Evolutionary conservation across 2,797 vertebrate species (phyloP).

Genomic region (Spheniscus humboldti): DNA sequence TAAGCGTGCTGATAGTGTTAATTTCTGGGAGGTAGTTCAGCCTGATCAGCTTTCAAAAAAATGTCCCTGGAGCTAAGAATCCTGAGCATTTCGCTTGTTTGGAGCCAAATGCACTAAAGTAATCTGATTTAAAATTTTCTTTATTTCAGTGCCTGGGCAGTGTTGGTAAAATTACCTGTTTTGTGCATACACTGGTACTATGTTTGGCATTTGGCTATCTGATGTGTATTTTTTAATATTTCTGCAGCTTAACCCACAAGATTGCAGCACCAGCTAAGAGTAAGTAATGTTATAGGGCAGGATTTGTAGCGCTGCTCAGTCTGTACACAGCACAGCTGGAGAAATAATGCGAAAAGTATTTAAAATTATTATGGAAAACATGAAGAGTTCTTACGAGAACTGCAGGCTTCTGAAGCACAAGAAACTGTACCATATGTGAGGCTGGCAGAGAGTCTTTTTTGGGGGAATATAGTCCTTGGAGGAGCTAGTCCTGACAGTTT

Average conservation of each 20-base stretch:
- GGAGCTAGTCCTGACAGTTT: not conserved
- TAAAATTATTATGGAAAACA: slow-evolving; percentile 20
- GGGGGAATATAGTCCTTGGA: not conserved
- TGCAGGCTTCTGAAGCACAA: not conserved
- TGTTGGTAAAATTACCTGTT: not conserved
- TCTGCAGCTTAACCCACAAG: not conserved
- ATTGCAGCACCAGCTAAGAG: not conserved
- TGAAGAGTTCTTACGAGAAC: not conserved
- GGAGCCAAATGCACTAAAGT: not conserved
- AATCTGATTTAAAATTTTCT: not conserved
- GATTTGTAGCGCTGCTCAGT: not conserved
- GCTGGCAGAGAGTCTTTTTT: not conserved
- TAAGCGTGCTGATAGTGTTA: not conserved
- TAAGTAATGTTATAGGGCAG: not conserved
- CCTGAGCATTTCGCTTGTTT: not conserved
- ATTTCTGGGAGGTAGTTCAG: not conserved
- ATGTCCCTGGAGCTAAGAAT: not conserved
- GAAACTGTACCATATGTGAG: not conserved
- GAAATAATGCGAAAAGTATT: not conserved
- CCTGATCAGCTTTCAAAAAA: not conserved
- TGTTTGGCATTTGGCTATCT: not conserved
- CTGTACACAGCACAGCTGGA: not conserved
- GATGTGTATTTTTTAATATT: not conserved
- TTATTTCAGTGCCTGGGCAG: not conserved
- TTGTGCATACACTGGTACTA: rapidly evolving